phyloP scores from a whole-genome alignment of 2,888 invertebrate genomes.

The Agrotis ipsilon region DNA sequence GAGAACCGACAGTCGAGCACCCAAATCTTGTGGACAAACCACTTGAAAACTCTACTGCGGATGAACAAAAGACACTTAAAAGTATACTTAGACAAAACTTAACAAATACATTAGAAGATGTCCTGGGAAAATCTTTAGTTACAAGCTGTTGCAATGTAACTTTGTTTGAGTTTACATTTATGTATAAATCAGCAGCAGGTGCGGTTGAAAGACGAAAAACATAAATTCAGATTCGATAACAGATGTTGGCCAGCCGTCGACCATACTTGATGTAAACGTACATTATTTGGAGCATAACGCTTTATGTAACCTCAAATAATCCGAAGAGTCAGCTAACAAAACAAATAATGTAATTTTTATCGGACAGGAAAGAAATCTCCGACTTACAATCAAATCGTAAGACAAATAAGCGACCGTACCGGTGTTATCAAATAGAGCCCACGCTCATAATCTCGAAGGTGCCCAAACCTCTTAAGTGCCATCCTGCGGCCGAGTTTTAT shows the following conservation, averaged over 20 bases:
- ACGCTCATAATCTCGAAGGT: constrained; percentile 77
- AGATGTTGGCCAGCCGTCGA: constrained; percentile 85
- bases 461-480: constrained; percentile 82
- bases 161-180: constrained; percentile 71
- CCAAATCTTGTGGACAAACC: constrained; percentile 82
- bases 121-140: constrained; percentile 73
- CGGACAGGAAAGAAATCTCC: constrained; percentile 68
- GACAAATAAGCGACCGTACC: constrained; percentile 80
- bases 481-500: constrained; percentile 81
- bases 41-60: constrained; percentile 75
- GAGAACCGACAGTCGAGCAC: constrained; percentile 79
- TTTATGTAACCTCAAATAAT: constrained; percentile 83
- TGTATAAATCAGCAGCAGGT: constrained; percentile 85
- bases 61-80: constrained; percentile 79
- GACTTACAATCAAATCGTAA: constrained; percentile 75
- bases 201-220: constrained; percentile 86
- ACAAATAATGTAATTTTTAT: constrained; percentile 69
- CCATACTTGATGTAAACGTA: constrained; percentile 80
- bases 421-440: constrained; percentile 83
- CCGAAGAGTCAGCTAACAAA: constrained; percentile 66
- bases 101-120: constrained; percentile 76
- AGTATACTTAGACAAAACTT: constrained; percentile 77
- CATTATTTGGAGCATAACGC: constrained; percentile 80
- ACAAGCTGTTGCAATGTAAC: constrained; percentile 67
- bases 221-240: constrained; percentile 88